These are phyloP conservation scores for Dermatemys mawii DNA, from an alignment of 2,113 vertebrate species.

Conservation along the genomic window DNA sequence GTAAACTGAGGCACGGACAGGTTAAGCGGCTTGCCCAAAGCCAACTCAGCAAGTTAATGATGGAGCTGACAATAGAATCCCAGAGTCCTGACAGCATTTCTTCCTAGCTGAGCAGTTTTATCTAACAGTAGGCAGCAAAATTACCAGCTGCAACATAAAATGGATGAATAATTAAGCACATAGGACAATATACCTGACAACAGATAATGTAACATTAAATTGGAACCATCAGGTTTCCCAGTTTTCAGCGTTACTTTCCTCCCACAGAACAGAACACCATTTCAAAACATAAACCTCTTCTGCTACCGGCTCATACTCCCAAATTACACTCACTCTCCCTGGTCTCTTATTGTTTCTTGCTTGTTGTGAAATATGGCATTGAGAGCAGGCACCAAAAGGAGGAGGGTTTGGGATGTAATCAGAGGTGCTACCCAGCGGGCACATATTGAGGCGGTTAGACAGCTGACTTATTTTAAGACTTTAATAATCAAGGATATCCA, in stretches of 20 bases:
- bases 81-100: not conserved
- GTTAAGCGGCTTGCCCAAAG: not conserved
- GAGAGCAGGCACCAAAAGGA: not conserved
- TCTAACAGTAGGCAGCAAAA: not conserved
- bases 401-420: not conserved
- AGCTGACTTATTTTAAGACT: not conserved
- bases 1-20: not conserved
- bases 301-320: not conserved
- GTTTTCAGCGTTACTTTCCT: not conserved
- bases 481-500: not conserved
- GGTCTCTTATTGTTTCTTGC: not conserved
- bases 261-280: not conserved
- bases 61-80: not conserved
- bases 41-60: not conserved
- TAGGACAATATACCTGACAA: rapidly evolving
- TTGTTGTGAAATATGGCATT: not conserved
- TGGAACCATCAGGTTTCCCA: not conserved
- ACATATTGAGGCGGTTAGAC: not conserved
- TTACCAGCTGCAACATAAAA: not conserved
- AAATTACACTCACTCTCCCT: not conserved
- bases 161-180: not conserved
- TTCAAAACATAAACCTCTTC: not conserved
- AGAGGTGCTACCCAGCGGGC: not conserved
- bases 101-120: not conserved
- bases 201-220: no score